These are phyloP conservation scores for Lamellibrachia luymesi DNA, from an alignment of 1,140 invertebrate species.

Conservation along the genomic window DNA sequence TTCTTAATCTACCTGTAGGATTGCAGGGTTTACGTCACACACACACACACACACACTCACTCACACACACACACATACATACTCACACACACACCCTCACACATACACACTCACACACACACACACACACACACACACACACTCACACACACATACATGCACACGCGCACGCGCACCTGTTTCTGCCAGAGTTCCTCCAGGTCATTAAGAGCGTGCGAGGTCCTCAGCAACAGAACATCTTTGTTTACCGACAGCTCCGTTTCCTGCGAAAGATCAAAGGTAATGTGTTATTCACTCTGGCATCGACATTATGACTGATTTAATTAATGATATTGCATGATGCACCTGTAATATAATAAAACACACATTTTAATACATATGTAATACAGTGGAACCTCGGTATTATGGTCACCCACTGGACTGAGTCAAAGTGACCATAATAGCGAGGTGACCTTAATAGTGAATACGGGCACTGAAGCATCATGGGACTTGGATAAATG, in stretches of 20 bases:
- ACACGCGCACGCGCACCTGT: background rate
- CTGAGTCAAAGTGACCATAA: no score
- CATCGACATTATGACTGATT: background rate
- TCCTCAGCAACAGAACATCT: background rate
- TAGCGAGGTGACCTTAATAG: no score
- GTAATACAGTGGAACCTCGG: no score
- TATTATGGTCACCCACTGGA: no score
- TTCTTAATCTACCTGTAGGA: no score
- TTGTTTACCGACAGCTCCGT: background rate
- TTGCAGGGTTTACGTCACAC: no score
- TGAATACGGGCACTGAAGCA: no score
- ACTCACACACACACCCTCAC: background rate
- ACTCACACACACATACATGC: background rate
- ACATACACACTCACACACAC: background rate
- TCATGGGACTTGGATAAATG: no score
- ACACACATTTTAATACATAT: no score
- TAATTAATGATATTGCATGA: no score
- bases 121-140: background rate
- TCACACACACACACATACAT: background rate
- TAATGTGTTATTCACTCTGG: background rate
- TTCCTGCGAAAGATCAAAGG: background rate
- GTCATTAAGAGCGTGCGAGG: background rate
- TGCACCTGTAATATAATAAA: no score
- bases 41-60: no score
- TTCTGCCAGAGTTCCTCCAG: background rate